Percentiles rank a stretch among this genome's conserved stretches.
Evolutionary conservation across 1,140 invertebrate genomes (phyloP).

Genomic region (Drosophila fuyamai): DNA sequence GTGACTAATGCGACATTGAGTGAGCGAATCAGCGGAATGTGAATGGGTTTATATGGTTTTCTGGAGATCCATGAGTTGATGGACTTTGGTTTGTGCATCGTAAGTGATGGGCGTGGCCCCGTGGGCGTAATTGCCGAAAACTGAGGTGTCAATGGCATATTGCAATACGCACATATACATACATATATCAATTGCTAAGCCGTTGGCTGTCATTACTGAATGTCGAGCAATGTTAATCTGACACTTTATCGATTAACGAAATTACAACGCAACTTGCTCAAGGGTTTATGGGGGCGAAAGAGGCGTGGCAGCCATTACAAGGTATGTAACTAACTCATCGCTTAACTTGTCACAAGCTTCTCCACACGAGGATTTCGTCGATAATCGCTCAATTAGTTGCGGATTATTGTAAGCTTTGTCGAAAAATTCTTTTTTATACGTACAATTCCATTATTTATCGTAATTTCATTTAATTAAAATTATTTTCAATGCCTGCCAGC

Average conservation of each 20-base stretch:
- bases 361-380: background rate
- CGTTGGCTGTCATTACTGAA: constrained; percentile 28
- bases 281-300: too few species aligned
- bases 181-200: background rate
- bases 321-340: constrained; percentile 20
- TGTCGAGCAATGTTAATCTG: constrained; percentile 51
- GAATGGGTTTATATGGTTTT: background rate
- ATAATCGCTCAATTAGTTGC: constrained; percentile 29
- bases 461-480: constrained; percentile 7
- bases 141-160: constrained; percentile 31
- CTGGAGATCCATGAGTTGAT: constrained; percentile 3
- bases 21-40: constrained; percentile 1
- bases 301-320: constrained; percentile 2
- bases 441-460: constrained; percentile 1
- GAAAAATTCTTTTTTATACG: constrained; percentile 1
- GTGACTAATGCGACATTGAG: constrained; percentile 30
- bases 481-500: background rate
- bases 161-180: background rate
- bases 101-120: constrained; percentile 25
- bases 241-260: constrained; percentile 50
- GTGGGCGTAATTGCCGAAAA: constrained; percentile 18
- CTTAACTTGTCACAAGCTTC: constrained; percentile 13
- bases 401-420: constrained; percentile 1
- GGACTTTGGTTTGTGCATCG: constrained; percentile 25
- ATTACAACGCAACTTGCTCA: constrained; percentile 14